Base-by-base conservation (phyloP, 2,888 invertebrate genomes). In the Oscheius sp. region DNA sequence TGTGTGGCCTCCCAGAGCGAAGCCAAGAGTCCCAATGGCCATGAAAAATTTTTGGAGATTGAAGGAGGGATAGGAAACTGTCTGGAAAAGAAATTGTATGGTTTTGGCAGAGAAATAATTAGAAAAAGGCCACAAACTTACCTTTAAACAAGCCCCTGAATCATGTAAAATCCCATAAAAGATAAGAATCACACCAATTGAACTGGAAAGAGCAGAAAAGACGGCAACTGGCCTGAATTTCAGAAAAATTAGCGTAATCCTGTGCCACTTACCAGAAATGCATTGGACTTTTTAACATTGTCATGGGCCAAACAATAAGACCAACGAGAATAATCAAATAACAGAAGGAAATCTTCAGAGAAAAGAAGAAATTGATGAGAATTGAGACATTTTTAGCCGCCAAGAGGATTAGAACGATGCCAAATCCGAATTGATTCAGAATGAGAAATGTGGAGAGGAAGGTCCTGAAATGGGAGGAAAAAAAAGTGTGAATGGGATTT, bases 1-100 rank as follows among this genome's bases (percentile, higher is more conserved):
- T 18, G 74, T 69, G 56, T 80, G 80, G 2, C 80, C 80, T 64
- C 80, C 80, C n/a, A 69, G 77, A 1, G 80, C 77, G 58, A 80
- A 80, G n/a, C 76, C 69, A 41, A 80, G 69, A 1, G 80, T 80
- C 6, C 80, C 80, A 41, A 73, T 76, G 1, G 80, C 75, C 77
- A 77, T 77, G 49, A 74, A 76, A 3, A 73, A 71, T 35, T 75
- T 72, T 25, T 68, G 49, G 5, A 74, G 18, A 6, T 72, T 46
- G 2, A 73, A 69, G 18, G 59, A 66, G 2, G 74, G 73, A 29
- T 79, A 73, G 0, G 71, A 71, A 45, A 73, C 79, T 45, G 77
- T 69, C 45, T 58, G 29, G 9, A 35, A 35, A 9, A 9, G 35
- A 9, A 49, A 13, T 3, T 49, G 12, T 13, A 6, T 23, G 13